Percentiles rank a stretch among this genome's conserved stretches.
Evolutionary conservation across 2,888 invertebrate species (phyloP).

Genomic region (Trimorus sp.): DNA sequence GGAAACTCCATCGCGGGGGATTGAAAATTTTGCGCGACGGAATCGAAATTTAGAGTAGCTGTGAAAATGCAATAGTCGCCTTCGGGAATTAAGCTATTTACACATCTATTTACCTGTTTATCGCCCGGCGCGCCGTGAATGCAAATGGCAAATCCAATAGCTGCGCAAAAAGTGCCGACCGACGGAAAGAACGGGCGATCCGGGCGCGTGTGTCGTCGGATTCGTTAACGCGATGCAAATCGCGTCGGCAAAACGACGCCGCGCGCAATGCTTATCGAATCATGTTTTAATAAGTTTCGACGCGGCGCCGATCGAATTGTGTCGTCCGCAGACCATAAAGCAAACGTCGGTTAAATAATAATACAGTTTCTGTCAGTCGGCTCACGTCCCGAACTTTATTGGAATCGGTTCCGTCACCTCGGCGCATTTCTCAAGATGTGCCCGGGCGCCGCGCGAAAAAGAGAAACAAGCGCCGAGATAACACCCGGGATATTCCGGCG

Average conservation of each 20-base stretch:
- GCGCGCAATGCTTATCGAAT: constrained; percentile 49
- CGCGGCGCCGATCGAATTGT: constrained; percentile 36
- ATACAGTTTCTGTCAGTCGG: constrained; percentile 76
- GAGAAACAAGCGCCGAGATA: constrained; percentile 59
- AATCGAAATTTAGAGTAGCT: constrained; percentile 61
- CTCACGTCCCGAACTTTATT: constrained; percentile 79
- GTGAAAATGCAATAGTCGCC: constrained; percentile 60
- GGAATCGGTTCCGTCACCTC: constrained; percentile 80
- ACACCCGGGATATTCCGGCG: constrained; percentile 45
- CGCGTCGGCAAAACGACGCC: constrained; percentile 7
- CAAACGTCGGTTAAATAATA: constrained; percentile 74
- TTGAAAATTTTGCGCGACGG: constrained; percentile 60
- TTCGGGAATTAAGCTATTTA: constrained; percentile 53
- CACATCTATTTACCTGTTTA: constrained; percentile 46
- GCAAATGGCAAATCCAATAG: constrained; percentile 36
- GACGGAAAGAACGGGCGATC: not conserved
- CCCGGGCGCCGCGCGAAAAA: constrained; percentile 23
- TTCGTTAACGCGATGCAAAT: constrained; percentile 30
- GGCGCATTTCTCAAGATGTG: constrained; percentile 63
- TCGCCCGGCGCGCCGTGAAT: constrained; percentile 17
- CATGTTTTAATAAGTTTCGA: constrained; percentile 54
- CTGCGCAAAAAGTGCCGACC: not conserved
- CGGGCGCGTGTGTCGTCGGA: not conserved
- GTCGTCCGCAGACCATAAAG: constrained; percentile 60
- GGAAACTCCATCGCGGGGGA: constrained; percentile 64